Conservation (phyloP, 2,113 vertebrate species). For the Mustelus asterias region DNA sequence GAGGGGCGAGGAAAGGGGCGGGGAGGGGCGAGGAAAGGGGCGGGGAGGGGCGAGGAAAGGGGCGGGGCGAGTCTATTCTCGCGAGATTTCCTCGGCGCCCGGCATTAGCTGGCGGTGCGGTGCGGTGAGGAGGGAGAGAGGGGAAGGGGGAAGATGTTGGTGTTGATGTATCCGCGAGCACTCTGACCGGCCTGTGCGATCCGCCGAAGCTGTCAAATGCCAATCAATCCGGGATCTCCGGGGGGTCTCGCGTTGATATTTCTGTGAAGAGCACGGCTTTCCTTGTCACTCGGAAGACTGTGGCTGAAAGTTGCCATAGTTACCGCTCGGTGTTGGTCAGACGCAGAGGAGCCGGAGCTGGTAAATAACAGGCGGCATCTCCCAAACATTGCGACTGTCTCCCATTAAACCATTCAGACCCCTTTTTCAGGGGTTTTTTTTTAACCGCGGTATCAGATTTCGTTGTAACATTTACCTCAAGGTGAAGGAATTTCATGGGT, state of each 20-base stretch:
- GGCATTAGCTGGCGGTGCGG: neutral
- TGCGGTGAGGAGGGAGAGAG: neutral
- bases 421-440: neutral
- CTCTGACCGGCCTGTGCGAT: neutral
- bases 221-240: neutral
- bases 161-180: neutral
- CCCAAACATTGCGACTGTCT: too few species aligned
- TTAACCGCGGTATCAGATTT: neutral
- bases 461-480: neutral
- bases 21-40: too few species aligned
- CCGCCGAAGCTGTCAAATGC: too few species aligned
- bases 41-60: too few species aligned
- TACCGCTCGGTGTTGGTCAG: neutral
- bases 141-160: neutral
- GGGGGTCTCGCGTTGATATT: too few species aligned
- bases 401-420: neutral
- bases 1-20: too few species aligned
- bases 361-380: neutral
- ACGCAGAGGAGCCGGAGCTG: neutral
- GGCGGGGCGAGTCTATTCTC: neutral
- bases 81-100: neutral
- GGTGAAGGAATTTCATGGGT: neutral
- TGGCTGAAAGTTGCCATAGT: slow-evolving; percentile 11
- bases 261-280: neutral
- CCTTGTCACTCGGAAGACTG: neutral